Percentiles rank a stretch among this genome's conserved stretches.
Conservation (phyloP, 2,797 vertebrate species). For the Merluccius polli region DNA sequence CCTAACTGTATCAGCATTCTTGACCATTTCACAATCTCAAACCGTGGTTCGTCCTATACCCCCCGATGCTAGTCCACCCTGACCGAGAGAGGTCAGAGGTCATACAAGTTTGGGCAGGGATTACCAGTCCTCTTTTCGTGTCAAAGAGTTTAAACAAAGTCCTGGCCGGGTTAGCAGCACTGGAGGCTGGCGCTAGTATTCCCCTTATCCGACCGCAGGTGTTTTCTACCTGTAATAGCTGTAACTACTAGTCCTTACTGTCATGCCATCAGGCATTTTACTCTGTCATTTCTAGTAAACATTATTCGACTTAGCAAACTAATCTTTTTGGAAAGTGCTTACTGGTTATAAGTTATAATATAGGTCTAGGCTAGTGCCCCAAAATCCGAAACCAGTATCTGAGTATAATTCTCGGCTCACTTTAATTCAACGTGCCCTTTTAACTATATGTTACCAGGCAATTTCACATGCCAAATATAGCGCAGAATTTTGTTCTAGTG, state of each 20-base stretch:
- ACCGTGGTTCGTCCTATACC: not conserved
- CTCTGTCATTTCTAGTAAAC: no score
- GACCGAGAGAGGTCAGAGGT: constrained; percentile 40
- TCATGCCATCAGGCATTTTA: no score
- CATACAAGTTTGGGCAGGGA: constrained; percentile 24
- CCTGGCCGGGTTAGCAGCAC: constrained; percentile 27
- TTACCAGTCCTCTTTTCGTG: constrained; percentile 49
- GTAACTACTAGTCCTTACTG: no score
- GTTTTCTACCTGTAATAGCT: no score
- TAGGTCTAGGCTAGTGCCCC: not conserved
- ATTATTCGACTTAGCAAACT: no score
- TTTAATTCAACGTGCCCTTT: constrained; percentile 14
- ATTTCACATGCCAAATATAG: constrained; percentile 43
- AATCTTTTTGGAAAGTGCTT: no score
- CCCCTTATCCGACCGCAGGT: constrained; percentile 5
- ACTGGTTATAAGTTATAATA: not conserved
- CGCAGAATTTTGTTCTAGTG: constrained; percentile 18
- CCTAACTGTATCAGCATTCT: not conserved
- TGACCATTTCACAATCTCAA: not conserved
- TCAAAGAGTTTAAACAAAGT: constrained; percentile 65
- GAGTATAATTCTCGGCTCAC: not conserved
- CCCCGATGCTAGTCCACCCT: constrained; percentile 16
- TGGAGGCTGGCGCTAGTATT: constrained; percentile 13
- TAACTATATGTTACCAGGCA: constrained; percentile 28
- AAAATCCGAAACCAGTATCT: not conserved